Base-by-base conservation (phyloP, 1,140 invertebrate genomes). In the Papilio machaon region DNA sequence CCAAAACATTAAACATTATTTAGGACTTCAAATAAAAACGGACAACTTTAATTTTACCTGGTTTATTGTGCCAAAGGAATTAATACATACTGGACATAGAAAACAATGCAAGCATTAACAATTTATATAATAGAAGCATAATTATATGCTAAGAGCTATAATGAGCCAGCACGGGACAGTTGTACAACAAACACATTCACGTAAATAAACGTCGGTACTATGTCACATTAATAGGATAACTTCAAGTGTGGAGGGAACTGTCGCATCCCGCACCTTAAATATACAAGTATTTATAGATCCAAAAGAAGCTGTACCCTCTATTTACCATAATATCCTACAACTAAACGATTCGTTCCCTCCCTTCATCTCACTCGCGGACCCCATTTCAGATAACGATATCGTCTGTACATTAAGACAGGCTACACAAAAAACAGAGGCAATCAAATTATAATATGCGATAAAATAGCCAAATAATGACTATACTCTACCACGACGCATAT, bases 61-160 rank as follows among this genome's bases (percentile, higher is more conserved):
- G 88, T 94, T 94, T 94, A 94, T 93, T 93, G 93, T 93, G 93
- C 91, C 92, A 93, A 94, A 93, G 87, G 91, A 94, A 93, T 93
- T 89, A 89, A 91, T 94, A 94, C 91, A 94, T 93, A 91, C 89
- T 91, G 91, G 91, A 94, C 91, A 91, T 94, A 90, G 87, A 93
- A 94, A 92, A 92, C 91, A 93, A 94, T 93, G 89, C 90, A 94
- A 94, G 92, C 92, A 92, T 92, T 91, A 90, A 92, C 89, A 85
- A 88, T 91, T 85, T 91, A 91, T 91, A 89, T 92, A 90, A 92
- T 91, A 89, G 81, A 89, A 89, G 88, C 88, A 89, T 88, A 89
- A 85, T 86, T 86, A 83, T 91, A 90, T 92, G 91, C 92, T 89
- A 91, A 89, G 64, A 70, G 86, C 86, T 86, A 85, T 82, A 88